These are phyloP conservation scores for Gymnopithys bicolor DNA, from an alignment of 2,797 vertebrate species.

Conservation along the genomic window DNA sequence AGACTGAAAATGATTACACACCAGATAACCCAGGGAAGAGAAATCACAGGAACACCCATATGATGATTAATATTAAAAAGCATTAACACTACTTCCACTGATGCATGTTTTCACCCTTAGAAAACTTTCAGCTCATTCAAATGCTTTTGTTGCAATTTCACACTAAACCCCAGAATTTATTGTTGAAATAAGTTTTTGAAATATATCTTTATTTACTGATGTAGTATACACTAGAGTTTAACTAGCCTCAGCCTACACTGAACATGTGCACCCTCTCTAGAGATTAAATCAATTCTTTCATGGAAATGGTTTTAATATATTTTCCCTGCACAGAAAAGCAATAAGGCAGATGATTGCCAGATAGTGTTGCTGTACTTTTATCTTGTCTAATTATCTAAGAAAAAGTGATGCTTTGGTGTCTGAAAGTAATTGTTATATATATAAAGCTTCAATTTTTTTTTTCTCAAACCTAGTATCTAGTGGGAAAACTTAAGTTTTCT, in stretches of 20 bases:
- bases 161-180: background rate
- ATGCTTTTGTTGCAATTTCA: background rate
- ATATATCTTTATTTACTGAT: background rate
- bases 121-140: background rate
- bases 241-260: background rate
- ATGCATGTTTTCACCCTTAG: background rate
- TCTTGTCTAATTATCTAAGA: background rate
- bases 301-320: conserved; percentile 48
- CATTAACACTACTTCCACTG: background rate
- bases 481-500: background rate
- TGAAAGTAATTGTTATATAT: background rate
- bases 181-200: conserved; percentile 6
- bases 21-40: background rate
- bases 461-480: background rate
- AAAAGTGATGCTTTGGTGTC: background rate
- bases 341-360: background rate
- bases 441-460: background rate
- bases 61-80: background rate
- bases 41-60: background rate
- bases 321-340: conserved; percentile 26
- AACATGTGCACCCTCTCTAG: conserved; percentile 12
- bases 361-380: background rate
- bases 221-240: background rate
- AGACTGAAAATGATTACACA: background rate
- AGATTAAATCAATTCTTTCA: conserved; percentile 32